phyloP scores from a whole-genome alignment of 2,113 vertebrate species.

The Forbesichthys papilliferus region DNA sequence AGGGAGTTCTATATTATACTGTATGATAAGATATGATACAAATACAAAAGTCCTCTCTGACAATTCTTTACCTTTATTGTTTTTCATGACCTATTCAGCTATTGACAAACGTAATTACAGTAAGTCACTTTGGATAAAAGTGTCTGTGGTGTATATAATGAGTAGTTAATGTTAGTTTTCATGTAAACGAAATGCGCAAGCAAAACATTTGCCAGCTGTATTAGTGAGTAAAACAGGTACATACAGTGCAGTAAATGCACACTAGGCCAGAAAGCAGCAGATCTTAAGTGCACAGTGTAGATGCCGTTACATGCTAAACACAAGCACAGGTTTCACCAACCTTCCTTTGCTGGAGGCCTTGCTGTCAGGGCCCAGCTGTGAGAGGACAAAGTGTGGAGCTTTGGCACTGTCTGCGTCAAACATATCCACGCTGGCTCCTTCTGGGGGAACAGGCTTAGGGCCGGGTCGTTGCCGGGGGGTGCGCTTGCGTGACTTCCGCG shows the following conservation, averaged over 20 bases:
- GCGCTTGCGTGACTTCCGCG: conserved; percentile 97
- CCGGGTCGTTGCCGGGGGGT: conserved; percentile 96
- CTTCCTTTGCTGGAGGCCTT: conserved; percentile 92
- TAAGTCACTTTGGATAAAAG: too few relatives aligned
- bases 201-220: too few relatives aligned
- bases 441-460: conserved; percentile 83
- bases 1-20: too few relatives aligned
- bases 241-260: neutral
- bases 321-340: conserved; percentile 54
- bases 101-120: too few relatives aligned
- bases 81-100: too few relatives aligned
- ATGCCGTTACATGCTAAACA: neutral
- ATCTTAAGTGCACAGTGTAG: neutral
- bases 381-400: conserved; percentile 98
- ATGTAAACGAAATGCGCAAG: too few relatives aligned
- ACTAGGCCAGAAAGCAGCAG: neutral
- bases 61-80: too few relatives aligned
- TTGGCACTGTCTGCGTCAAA: conserved; percentile 99
- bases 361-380: conserved; percentile 93
- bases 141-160: too few relatives aligned
- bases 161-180: too few relatives aligned
- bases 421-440: conserved; percentile 93
- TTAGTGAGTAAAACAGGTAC: neutral
- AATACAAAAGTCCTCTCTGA: too few relatives aligned
- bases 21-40: too few relatives aligned